Percentiles rank a stretch among this genome's conserved stretches.
Conservation (phyloP, 2,113 vertebrate genomes). For the Cynoglossus semilaevis region DNA sequence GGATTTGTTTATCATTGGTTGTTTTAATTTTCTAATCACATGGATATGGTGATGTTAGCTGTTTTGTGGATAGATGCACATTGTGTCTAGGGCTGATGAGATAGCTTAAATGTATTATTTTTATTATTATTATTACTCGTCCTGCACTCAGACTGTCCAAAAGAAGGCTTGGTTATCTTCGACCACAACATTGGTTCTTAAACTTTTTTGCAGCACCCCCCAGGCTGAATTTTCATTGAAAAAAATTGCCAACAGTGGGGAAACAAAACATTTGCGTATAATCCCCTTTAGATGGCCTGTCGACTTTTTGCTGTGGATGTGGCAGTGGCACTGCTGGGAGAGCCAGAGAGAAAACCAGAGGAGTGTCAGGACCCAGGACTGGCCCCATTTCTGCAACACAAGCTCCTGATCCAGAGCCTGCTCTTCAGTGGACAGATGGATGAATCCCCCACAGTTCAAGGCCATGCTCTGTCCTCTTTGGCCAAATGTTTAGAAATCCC, state of each 20-base stretch:
- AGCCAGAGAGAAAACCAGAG: slow-evolving; percentile 76
- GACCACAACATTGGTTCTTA: too few species aligned
- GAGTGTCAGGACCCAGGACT: slow-evolving; percentile 67
- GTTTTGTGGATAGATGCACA: too few species aligned
- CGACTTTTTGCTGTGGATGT: slow-evolving; percentile 91
- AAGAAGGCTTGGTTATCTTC: too few species aligned
- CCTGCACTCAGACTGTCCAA: too few species aligned
- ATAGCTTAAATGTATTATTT: too few species aligned
- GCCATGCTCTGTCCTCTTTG: slow-evolving; percentile 85
- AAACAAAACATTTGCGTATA: background rate
- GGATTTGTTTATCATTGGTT: background rate
- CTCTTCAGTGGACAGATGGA: slow-evolving; percentile 85
- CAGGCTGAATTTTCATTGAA: too few species aligned
- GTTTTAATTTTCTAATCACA: too few species aligned
- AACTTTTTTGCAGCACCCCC: too few species aligned
- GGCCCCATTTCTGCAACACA: slow-evolving; percentile 78
- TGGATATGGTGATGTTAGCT: too few species aligned
- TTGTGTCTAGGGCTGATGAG: too few species aligned
- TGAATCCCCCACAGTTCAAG: slow-evolving; percentile 80
- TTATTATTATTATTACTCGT: too few species aligned
- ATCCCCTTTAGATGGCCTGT: slow-evolving; percentile 74
- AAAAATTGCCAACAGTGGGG: too few species aligned
- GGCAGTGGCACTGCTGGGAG: slow-evolving; percentile 82
- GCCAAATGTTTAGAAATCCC: slow-evolving; percentile 85
- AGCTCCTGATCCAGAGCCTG: slow-evolving; percentile 85